These are phyloP conservation scores for Calycopis cecrops DNA, from an alignment of 1,140 invertebrate species.

Conservation along the genomic window DNA sequence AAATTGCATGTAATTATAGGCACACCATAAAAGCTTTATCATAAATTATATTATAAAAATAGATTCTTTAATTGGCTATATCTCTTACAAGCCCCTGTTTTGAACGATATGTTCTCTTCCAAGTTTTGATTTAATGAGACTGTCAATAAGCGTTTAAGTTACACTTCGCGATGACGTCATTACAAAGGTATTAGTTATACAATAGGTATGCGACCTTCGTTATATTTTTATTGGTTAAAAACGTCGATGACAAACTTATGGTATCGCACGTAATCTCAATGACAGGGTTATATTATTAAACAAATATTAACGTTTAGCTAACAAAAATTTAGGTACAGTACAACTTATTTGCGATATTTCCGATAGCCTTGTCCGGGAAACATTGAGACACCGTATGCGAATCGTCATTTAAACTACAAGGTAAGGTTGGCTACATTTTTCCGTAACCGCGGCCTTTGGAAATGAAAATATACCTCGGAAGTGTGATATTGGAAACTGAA, in stretches of 20 bases:
- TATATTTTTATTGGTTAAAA: conserved; percentile 1
- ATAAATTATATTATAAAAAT: too few relatives aligned
- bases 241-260: conserved; percentile 2
- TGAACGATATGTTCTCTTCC: too few relatives aligned
- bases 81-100: too few relatives aligned
- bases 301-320: not conserved
- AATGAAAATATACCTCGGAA: not conserved
- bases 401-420: conserved; percentile 1
- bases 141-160: not conserved
- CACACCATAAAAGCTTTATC: too few relatives aligned
- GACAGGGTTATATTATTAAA: conserved; percentile 2
- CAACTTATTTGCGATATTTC: not conserved
- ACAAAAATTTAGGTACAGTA: not conserved
- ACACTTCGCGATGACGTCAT: not conserved
- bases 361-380: not conserved
- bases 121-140: too few relatives aligned
- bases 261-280: not conserved
- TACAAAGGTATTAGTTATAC: not conserved
- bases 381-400: not conserved
- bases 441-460: not conserved
- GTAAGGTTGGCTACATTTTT: conserved; percentile 4
- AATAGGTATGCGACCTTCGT: conserved; percentile 5
- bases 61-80: too few relatives aligned
- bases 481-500: too few relatives aligned
- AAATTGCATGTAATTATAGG: too few relatives aligned